A percentile compares a stretch with the other conserved stretches of the same genome.
Evolutionary conservation across 1,140 invertebrate genomes (phyloP).

Genomic region (Lordiphosa collinella): DNA sequence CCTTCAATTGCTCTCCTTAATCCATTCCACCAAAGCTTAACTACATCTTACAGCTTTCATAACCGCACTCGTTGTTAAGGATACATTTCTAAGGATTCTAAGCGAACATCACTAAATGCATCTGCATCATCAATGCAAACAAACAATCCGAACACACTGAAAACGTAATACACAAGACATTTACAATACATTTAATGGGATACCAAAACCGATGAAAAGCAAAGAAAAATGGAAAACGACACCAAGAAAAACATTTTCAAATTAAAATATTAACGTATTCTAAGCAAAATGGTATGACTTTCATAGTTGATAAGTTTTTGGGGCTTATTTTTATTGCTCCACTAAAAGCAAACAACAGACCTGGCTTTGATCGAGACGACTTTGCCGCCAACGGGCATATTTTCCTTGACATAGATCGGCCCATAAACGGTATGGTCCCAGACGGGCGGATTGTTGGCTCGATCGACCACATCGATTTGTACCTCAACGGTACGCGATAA

Average conservation of each 20-base stretch:
- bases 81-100: too few species aligned
- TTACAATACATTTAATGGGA: constrained; percentile 18
- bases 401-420: constrained; percentile 97
- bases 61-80: too few species aligned
- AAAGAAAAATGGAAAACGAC: constrained; percentile 17
- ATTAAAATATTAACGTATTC: constrained; percentile 21
- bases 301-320: constrained; percentile 24
- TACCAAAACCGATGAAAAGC: constrained; percentile 30
- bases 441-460: constrained; percentile 97
- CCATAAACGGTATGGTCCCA: constrained; percentile 98
- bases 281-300: constrained; percentile 58
- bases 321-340: constrained; percentile 28
- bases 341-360: constrained; percentile 84
- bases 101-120: constrained; percentile 1
- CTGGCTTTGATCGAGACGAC: constrained; percentile 98
- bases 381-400: constrained; percentile 96
- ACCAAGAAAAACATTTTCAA: constrained; percentile 21
- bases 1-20: too few species aligned
- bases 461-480: constrained; percentile 98
- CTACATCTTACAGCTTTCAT: too few species aligned
- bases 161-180: constrained; percentile 24
- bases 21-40: too few species aligned
- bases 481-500: constrained; percentile 96
- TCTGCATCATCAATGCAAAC: constrained; percentile 20
- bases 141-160: constrained; percentile 57